Conservation (phyloP, 2,888 invertebrate genomes). For the Cephus nigrinus region DNA sequence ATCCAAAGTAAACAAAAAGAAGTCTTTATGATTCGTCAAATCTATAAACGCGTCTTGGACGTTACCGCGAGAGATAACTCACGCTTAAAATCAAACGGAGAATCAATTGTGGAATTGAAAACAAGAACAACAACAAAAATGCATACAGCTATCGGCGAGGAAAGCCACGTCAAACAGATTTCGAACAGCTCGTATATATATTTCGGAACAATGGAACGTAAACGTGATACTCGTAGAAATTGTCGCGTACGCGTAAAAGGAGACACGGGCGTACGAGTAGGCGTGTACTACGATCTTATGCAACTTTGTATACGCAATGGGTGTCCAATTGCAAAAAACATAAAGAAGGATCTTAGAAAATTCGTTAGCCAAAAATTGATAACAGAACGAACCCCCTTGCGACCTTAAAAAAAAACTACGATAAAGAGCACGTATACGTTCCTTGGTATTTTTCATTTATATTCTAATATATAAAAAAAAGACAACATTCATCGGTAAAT, state of each 20-base stretch:
- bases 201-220: neutral
- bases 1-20: neutral
- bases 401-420: too few relatives aligned
- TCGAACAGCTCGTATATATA: neutral
- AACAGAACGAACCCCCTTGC: too few relatives aligned
- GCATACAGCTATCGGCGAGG: neutral
- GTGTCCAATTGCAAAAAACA: too few relatives aligned
- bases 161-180: neutral
- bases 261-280: neutral
- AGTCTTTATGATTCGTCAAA: neutral
- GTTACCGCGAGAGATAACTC: neutral
- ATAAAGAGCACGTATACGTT: neutral
- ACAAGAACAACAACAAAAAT: neutral
- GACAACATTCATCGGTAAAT: conserved; percentile 2
- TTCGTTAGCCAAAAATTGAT: too few relatives aligned
- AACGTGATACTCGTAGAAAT: neutral
- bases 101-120: neutral
- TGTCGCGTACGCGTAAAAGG: neutral
- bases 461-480: neutral
- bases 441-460: neutral
- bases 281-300: too few relatives aligned
- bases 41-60: neutral
- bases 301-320: too few relatives aligned
- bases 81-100: neutral
- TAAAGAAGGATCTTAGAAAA: too few relatives aligned